Percentiles rank a stretch among this genome's conserved stretches.
phyloP scores from a whole-genome alignment of 1,140 invertebrate species.

The Ridgeia piscesae region DNA sequence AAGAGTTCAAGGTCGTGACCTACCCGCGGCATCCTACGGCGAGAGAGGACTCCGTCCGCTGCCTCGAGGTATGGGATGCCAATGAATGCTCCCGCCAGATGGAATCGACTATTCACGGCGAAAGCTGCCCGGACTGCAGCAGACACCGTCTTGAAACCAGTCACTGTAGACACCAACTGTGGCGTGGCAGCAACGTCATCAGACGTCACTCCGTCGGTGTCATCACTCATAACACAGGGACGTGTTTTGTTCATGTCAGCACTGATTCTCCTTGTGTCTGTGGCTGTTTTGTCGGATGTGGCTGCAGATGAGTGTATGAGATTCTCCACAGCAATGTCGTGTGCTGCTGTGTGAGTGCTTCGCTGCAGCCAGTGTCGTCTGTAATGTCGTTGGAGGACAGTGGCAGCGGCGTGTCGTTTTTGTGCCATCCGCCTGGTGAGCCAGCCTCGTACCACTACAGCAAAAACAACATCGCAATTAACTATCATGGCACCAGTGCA shows the following conservation, averaged over 20 bases:
- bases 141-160: constrained; percentile 9
- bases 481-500: background rate
- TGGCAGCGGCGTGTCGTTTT: background rate
- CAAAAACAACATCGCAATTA: background rate
- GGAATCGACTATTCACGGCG: background rate
- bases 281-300: background rate
- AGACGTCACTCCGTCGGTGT: background rate
- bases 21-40: constrained; percentile 25
- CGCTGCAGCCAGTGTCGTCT: background rate
- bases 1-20: background rate
- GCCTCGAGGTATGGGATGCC: constrained; percentile 26
- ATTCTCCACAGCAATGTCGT: background rate
- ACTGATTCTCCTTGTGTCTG: background rate
- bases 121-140: constrained; percentile 1
- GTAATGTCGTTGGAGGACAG: background rate
- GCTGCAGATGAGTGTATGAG: background rate
- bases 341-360: background rate
- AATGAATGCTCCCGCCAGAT: constrained; percentile 15
- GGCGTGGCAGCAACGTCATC: background rate
- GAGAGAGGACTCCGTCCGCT: constrained; percentile 20
- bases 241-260: background rate
- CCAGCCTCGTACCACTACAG: constrained; percentile 15
- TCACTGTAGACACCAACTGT: background rate
- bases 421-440: background rate
- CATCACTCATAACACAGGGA: background rate